Base-by-base conservation (phyloP, 2,888 invertebrate species). In the Morpho deidamia region DNA sequence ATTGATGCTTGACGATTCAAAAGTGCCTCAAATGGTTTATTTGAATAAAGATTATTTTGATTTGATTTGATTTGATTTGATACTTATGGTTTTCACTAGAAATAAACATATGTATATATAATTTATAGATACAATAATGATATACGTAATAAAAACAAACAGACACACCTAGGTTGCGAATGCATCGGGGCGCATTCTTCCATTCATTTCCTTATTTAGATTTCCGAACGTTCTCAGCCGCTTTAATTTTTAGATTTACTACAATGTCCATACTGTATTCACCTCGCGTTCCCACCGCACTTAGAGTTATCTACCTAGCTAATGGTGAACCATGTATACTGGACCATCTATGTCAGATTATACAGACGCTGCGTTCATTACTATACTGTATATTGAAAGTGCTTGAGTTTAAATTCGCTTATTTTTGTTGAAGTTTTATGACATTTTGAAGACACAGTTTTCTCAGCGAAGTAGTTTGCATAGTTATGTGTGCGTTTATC, bases 401-500 rank as follows among this genome's bases (percentile, higher is more conserved):
- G 56, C 78, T 48, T 80, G 67, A 72, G 81, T 72, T 67, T 65
- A 65, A 57, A 72, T 66, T 81, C 41, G 59, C 35, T 69, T 72
- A 68, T 35, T 7, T 46, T 41, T 50, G 44, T 5, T 42, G 23
- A 35, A 54, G 34, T 61, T 64, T 73, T 81, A 64, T 44, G 75
- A 63, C 65, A 60, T 76, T 68, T 61, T 62, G 58, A 49, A 32
- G 33, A 34, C 53, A 51, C 12, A 12, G 14, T 45, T 40, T 39
- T 53, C 61, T 62, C 53, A 57, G 68, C 71, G 74, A 75, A 79
- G 79, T 81, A 82, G 83, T 84, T 85, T 85, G 81, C 81, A 85
- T 85, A 83, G 83, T 76, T 83, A 85, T 82, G 81, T 83, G 74
- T 70, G 67, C 78, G 79, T 83, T 83, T 84, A 84, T 83, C 83